Base-by-base conservation (phyloP, 2,888 invertebrate genomes). In the Euproctis similis region DNA sequence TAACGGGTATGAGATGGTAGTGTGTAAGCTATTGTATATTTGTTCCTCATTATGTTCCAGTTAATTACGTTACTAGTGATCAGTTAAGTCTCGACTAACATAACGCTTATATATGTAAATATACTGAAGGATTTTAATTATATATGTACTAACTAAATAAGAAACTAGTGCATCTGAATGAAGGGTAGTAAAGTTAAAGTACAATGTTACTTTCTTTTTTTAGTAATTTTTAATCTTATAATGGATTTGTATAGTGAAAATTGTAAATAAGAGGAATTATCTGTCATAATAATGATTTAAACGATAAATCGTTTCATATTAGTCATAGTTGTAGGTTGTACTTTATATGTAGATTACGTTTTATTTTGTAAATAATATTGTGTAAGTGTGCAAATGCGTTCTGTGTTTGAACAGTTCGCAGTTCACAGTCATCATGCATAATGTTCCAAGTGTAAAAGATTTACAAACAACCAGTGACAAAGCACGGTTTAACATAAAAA, bases 211-310 rank as follows among this genome's bases (percentile, higher is more conserved):
- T 76, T 80, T n/a, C n/a, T n/a, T n/a, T n/a, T n/a, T 77, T 69
- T 75, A 67, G 59, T 72, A 69, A 72, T 72, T 78, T 70, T 73
- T 68, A 12, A 74, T n/a, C n/a, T n/a, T n/a, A n/a, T n/a, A n/a
- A n/a, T n/a, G n/a, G n/a, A n/a, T 49, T 52, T 64, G 65, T 77
- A 75, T 72, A 81, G 80, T 82, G 82, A 49, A 74, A 78, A 71
- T 68, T 84, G 84, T 84, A 84, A 72, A 84, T 84, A 84, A 84
- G 84, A 84, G 73, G 53, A 77, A 82, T 68, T 81, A 81, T 82
- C 71, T 81, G 80, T 77, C 84, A 82, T 82, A 81, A 81, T 84
- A 82, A 77, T 72, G 69, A 70, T 69, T 70, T 80, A 77, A 81
- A 75, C 71, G 75, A 76, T 69, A 80, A 81, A 78, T 77, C 74